A percentile compares a stretch with the other conserved stretches of the same genome.
Conservation (phyloP, 2,797 vertebrate species). For the Rhabdophis nuchalis region DNA sequence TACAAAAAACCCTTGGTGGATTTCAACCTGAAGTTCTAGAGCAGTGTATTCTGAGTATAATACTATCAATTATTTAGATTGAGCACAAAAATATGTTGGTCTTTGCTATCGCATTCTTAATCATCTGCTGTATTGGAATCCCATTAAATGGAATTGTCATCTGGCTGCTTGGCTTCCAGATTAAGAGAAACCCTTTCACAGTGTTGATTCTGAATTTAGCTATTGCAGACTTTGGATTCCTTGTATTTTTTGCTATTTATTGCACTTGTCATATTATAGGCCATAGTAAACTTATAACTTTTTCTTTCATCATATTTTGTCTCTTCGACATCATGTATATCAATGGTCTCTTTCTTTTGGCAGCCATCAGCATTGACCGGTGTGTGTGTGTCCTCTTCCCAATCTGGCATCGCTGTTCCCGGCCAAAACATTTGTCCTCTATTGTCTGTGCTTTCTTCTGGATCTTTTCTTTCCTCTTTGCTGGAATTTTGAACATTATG, state of each 20-base stretch:
- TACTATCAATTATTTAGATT: no score
- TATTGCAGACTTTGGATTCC: slow-evolving; percentile 27
- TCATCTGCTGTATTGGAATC: slow-evolving; percentile 10
- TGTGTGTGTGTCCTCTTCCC: slow-evolving; percentile 44
- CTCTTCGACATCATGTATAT: not conserved
- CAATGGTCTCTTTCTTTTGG: slow-evolving; percentile 38
- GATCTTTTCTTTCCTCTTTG: slow-evolving; percentile 17
- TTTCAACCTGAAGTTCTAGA: no score
- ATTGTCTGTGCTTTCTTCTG: slow-evolving; percentile 23
- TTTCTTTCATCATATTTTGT: no score
- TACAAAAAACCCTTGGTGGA: no score
- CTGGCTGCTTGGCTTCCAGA: slow-evolving; percentile 16
- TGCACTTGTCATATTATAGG: no score
- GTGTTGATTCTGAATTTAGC: slow-evolving; percentile 42
- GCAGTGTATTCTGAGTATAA: no score
- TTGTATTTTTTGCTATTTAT: no score
- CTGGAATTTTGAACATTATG: not conserved
- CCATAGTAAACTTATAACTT: no score
- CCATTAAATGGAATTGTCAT: not conserved
- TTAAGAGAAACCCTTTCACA: slow-evolving; percentile 34
- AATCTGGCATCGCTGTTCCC: slow-evolving; percentile 40
- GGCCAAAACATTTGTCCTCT: slow-evolving; percentile 30
- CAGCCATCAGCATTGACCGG: slow-evolving; percentile 46
- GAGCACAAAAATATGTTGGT: no score
- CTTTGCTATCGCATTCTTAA: fast-evolving